Percentiles rank a stretch among this genome's conserved stretches.
These are phyloP conservation scores for Crotalus horridus DNA, from an alignment of 2,113 vertebrate genomes.

Conservation along the genomic window DNA sequence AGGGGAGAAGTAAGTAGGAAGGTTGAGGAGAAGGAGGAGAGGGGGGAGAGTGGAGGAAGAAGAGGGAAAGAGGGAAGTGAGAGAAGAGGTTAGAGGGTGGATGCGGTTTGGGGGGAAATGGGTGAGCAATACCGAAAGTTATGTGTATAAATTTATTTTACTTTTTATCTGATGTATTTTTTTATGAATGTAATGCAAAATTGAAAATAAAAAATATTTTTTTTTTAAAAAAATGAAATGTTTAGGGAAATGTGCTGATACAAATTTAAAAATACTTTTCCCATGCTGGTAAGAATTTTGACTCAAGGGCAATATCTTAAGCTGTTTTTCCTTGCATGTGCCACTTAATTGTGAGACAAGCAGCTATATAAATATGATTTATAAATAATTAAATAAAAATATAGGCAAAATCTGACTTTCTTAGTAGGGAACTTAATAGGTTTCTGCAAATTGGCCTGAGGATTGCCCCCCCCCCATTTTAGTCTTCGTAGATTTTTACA, in stretches of 20 bases:
- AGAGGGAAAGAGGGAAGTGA: too few species aligned
- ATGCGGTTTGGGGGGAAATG: too few species aligned
- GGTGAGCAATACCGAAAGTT: too few species aligned
- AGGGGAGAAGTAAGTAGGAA: too few species aligned
- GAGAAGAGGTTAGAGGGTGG: too few species aligned
- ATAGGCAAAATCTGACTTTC: background rate
- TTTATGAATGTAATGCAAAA: too few species aligned
- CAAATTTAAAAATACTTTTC: background rate
- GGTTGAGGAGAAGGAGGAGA: too few species aligned
- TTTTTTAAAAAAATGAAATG: background rate
- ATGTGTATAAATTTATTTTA: too few species aligned
- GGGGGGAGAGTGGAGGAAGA: too few species aligned
- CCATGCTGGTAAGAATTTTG: background rate
- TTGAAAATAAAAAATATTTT: too few species aligned
- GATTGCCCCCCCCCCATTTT: background rate
- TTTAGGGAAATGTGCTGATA: background rate
- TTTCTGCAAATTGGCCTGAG: background rate
- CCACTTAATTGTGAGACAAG: too few species aligned
- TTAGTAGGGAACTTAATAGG: background rate
- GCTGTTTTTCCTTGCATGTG: background rate
- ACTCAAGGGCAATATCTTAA: background rate
- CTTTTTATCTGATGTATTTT: too few species aligned
- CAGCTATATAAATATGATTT: background rate
- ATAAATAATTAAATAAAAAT: background rate
- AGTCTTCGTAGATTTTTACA: background rate